A percentile compares a stretch with the other conserved stretches of the same genome.
Conservation (phyloP, 2,113 vertebrate genomes). For the Spilogale gracilis region DNA sequence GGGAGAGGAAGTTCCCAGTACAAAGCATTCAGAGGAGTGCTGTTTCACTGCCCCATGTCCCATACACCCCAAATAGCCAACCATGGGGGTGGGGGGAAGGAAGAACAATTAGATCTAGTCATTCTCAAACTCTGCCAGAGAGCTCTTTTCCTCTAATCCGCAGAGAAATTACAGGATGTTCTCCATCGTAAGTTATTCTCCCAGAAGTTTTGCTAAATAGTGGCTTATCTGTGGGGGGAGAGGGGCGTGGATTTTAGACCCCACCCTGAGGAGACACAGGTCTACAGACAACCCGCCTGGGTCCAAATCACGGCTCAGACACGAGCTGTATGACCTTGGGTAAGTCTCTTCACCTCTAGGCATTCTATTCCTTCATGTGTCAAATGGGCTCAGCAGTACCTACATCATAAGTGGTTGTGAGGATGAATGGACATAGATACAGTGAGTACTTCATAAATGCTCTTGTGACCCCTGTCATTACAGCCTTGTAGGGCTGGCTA, state of each 20-base stretch:
- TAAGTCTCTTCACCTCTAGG: background rate
- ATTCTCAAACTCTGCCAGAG: background rate
- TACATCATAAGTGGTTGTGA: background rate
- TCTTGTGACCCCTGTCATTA: fast-evolving
- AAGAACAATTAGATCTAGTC: background rate
- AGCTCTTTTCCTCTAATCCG: background rate
- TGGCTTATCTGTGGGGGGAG: background rate
- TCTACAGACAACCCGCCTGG: too few relatives aligned
- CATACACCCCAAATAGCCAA: background rate
- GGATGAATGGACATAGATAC: fast-evolving
- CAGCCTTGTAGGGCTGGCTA: fast-evolving
- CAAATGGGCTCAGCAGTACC: background rate
- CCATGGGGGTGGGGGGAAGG: fast-evolving
- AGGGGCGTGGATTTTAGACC: background rate
- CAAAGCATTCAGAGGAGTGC: background rate
- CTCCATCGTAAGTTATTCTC: background rate
- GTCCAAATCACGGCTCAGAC: background rate
- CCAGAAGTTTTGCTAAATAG: background rate
- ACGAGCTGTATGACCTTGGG: background rate
- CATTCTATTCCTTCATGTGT: background rate
- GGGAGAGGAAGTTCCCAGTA: background rate
- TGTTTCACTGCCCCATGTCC: background rate
- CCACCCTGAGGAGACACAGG: background rate
- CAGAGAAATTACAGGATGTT: background rate
- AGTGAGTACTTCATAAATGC: background rate